Conservation (phyloP, 2,888 invertebrate genomes). For the Lysandra bellargus region DNA sequence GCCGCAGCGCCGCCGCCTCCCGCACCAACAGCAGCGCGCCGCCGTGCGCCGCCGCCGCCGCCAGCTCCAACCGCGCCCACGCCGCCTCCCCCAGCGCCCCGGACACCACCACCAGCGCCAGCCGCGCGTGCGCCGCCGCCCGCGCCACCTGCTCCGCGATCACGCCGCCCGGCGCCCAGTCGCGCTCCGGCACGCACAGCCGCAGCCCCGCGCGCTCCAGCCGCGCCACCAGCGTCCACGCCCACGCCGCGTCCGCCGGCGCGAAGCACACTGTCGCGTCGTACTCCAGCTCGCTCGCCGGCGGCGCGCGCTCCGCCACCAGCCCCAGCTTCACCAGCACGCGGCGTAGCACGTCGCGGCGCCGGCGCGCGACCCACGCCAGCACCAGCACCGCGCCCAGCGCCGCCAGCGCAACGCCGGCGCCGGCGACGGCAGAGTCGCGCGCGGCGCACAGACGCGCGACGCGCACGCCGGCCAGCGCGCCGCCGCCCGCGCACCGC, state of each 20-base stretch:
- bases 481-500: conserved; percentile 40
- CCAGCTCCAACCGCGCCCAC: conserved; percentile 85
- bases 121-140: conserved; percentile 86
- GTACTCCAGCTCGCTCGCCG: conserved; percentile 40
- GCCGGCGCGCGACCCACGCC: conserved; percentile 42
- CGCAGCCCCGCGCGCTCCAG: conserved; percentile 73
- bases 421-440: conserved; percentile 39
- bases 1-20: conserved; percentile 81
- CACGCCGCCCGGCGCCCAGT: conserved; percentile 44
- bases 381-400: conserved; percentile 32
- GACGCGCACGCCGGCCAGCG: conserved; percentile 35
- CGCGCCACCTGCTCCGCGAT: conserved; percentile 86
- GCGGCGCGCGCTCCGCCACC: conserved; percentile 38
- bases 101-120: conserved; percentile 51
- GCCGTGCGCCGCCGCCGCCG: conserved; percentile 10
- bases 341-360: conserved; percentile 41
- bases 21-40: conserved; percentile 81
- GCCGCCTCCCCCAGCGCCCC: conserved; percentile 67
- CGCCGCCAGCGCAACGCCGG: conserved; percentile 29
- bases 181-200: conserved; percentile 81
- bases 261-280: conserved; percentile 84
- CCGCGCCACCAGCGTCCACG: conserved; percentile 84
- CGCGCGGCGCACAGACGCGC: conserved; percentile 45
- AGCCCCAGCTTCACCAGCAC: conserved; percentile 42
- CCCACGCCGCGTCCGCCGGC: conserved; percentile 86